These are phyloP conservation scores for Sarcophaga rosellei DNA, from an alignment of 2,888 invertebrate species.

Conservation along the genomic window DNA sequence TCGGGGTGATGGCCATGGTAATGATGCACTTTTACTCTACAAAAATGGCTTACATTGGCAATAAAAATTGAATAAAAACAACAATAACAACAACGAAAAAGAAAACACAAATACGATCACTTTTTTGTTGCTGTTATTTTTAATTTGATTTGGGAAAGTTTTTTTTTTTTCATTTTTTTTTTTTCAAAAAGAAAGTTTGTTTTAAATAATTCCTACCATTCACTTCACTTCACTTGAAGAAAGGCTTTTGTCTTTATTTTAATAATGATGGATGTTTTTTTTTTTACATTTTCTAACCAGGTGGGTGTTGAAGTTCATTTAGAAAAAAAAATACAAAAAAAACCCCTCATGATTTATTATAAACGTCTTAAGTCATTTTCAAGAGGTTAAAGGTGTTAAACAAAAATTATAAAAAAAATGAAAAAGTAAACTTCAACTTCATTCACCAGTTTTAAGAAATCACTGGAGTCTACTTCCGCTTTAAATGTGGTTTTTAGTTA, in stretches of 20 bases:
- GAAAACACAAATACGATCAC: conserved; percentile 65
- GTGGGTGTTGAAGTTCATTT: conserved; percentile 42
- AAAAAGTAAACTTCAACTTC: conserved; percentile 27
- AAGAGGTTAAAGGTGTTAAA: conserved; percentile 61
- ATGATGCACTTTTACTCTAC: conserved; percentile 64
- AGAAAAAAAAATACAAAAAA: not conserved
- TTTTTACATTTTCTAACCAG: not conserved
- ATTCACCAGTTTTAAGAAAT: conserved; percentile 46
- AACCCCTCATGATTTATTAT: not conserved
- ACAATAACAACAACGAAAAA: not conserved
- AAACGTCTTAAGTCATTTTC: conserved; percentile 14
- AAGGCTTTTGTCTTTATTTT: conserved; percentile 60
- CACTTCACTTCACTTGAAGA: conserved; percentile 28
- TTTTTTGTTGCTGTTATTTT: conserved; percentile 29
- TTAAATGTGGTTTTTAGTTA: conserved; percentile 59
- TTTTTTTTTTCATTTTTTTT: not conserved
- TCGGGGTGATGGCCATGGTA: conserved; percentile 5
- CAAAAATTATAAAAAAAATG: conserved; percentile 1
- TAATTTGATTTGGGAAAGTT: conserved; percentile 34
- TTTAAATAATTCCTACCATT: conserved; percentile 64
- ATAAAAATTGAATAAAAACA: conserved; percentile 21
- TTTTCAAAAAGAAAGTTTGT: conserved; percentile 65
- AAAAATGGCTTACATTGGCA: conserved; percentile 57
- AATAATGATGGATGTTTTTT: conserved; percentile 56
- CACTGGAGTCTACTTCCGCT: conserved; percentile 62